Conservation (phyloP, 2,888 invertebrate species). For the Hypsopygia costalis region DNA sequence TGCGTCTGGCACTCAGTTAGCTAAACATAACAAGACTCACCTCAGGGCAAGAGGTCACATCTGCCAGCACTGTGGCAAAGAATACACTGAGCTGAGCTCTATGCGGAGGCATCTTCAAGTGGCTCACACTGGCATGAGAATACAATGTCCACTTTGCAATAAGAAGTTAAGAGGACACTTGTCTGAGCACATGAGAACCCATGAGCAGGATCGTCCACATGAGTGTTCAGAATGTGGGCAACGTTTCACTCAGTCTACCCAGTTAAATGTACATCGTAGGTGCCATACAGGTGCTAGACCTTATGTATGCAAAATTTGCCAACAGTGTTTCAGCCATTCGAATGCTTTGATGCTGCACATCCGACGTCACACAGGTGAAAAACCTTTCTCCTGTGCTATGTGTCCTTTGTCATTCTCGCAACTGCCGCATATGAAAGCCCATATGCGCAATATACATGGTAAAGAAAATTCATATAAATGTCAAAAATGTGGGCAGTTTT, state of each 20-base stretch:
- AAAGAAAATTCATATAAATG: slow-evolving; percentile 90
- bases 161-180: slow-evolving; percentile 90
- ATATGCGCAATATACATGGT: slow-evolving; percentile 92
- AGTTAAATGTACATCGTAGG: slow-evolving; percentile 90
- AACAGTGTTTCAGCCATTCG: slow-evolving; percentile 90
- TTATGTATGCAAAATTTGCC: slow-evolving; percentile 90
- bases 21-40: slow-evolving; percentile 85
- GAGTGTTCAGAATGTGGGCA: slow-evolving; percentile 89
- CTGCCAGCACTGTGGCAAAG: slow-evolving; percentile 90
- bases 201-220: slow-evolving; percentile 88
- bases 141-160: slow-evolving; percentile 90
- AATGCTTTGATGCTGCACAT: slow-evolving; percentile 92
- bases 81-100: slow-evolving; percentile 87
- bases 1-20: slow-evolving; percentile 83
- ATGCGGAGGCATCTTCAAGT: slow-evolving; percentile 88
- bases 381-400: slow-evolving; percentile 87
- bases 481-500: slow-evolving; percentile 85
- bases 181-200: slow-evolving; percentile 90
- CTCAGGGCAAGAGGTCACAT: slow-evolving; percentile 87
- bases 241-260: slow-evolving; percentile 90
- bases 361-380: slow-evolving; percentile 91
- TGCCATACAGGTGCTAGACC: slow-evolving; percentile 93
- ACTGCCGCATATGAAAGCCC: slow-evolving; percentile 92
- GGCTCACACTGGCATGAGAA: slow-evolving; percentile 87
- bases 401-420: slow-evolving; percentile 90